Percentiles rank a stretch among this genome's conserved stretches.
phyloP scores from a whole-genome alignment of 1,140 invertebrate genomes.

The Cyclargus thomasi region DNA sequence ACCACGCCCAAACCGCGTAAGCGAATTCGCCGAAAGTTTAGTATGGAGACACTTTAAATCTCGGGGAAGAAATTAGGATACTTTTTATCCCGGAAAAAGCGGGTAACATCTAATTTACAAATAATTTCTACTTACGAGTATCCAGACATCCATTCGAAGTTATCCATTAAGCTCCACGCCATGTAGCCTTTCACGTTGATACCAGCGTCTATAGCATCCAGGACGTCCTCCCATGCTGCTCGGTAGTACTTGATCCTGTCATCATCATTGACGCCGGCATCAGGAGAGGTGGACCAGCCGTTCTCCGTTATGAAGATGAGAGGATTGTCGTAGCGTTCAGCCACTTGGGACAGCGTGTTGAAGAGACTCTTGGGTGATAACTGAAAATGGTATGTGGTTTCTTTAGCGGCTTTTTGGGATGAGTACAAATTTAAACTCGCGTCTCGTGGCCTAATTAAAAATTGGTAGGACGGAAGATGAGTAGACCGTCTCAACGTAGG shows the following conservation, averaged over 20 bases:
- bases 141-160: constrained; percentile 75
- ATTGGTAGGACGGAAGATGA: too few relatives aligned
- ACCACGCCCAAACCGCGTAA: too few relatives aligned
- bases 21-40: too few relatives aligned
- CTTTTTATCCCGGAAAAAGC: too few relatives aligned
- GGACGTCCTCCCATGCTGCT: constrained; percentile 37
- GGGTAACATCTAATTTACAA: too few relatives aligned
- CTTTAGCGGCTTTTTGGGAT: too few relatives aligned
- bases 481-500: too few relatives aligned
- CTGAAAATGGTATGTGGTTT: constrained; percentile 19
- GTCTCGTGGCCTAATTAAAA: too few relatives aligned
- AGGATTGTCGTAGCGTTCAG: constrained; percentile 69
- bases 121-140: constrained; percentile 43
- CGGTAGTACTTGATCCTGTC: constrained; percentile 8
- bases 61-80: too few relatives aligned
- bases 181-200: constrained; percentile 75
- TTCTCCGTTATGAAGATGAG: constrained; percentile 77
- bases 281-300: constrained; percentile 52
- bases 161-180: constrained; percentile 33
- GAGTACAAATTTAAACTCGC: too few relatives aligned
- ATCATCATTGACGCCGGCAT: background rate
- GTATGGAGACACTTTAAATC: too few relatives aligned
- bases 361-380: constrained; percentile 39
- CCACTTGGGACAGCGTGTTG: constrained; percentile 58
- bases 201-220: constrained; percentile 82